Evolutionary conservation across 2,888 invertebrate species (phyloP), one percentile per base, ranked within the genome.

Genomic region (Trilocha varians): DNA sequence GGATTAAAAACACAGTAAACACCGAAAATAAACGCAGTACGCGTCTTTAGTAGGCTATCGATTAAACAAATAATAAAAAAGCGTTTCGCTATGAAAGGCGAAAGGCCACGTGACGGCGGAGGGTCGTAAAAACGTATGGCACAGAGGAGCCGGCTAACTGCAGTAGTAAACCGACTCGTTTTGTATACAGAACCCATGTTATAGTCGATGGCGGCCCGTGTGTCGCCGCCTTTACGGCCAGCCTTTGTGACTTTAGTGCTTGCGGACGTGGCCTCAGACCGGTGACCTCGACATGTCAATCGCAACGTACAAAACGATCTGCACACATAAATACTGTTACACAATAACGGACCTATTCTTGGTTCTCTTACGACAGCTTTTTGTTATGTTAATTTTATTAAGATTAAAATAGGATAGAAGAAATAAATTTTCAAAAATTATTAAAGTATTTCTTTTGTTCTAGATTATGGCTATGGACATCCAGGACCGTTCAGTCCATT

Each of bases 391-490:
- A n/a, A n/a, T n/a, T n/a, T n/a, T n/a, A n/a, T n/a, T n/a, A n/a
- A n/a, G n/a, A n/a, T n/a, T n/a, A n/a, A n/a, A n/a, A n/a, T n/a
- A n/a, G n/a, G n/a, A n/a, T n/a, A n/a, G n/a, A n/a, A n/a, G n/a
- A n/a, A n/a, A n/a, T n/a, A 25, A 25, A 25, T 3, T 9, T 25
- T 25, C 4, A 11, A 3, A 25, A 25, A 9, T 11, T 11, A 25
- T 4, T 25, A 11, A 25, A 5, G 36, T 13, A 39, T 58, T 45
- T 60, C 46, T 48, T 47, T 82, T 78, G 74, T 76, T 76, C 33
- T 84, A 95, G 94, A 88, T 87, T 94, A 91, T 68, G 93, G 93
- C 46, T 94, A 93, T 65, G 92, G 92, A 25, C 92, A 93, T 71
- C 92, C 92, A 3, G 91, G 91, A 34, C 89, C 89, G 15, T 93